A percentile compares a stretch with the other conserved stretches of the same genome.
Evolutionary conservation across 2,888 invertebrate genomes (phyloP).

Genomic region (Melanargia galathea): DNA sequence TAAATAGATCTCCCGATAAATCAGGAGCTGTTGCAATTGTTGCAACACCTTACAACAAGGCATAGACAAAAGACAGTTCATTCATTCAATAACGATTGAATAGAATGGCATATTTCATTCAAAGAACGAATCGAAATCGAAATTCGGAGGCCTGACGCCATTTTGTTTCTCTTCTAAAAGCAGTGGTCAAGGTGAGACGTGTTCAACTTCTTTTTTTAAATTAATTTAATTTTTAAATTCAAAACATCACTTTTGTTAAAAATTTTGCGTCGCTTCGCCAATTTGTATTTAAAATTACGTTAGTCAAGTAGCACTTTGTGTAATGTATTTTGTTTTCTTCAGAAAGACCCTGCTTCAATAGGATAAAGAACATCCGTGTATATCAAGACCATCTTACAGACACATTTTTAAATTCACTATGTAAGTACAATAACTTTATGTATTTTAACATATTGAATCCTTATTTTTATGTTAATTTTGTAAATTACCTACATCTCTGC

Average conservation of each 20-base stretch:
- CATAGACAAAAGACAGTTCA: background rate
- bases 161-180: slow-evolving; percentile 60
- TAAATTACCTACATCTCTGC: background rate
- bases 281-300: background rate
- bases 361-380: slow-evolving; percentile 49
- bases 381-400: slow-evolving; percentile 57
- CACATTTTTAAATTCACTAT: slow-evolving; percentile 51
- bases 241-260: background rate
- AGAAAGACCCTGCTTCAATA: slow-evolving; percentile 70
- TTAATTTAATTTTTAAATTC: slow-evolving; percentile 14
- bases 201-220: slow-evolving; percentile 26
- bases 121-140: background rate
- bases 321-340: slow-evolving; percentile 45
- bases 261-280: background rate
- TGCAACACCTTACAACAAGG: background rate
- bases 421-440: slow-evolving; percentile 55
- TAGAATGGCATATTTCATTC: background rate
- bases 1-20: too few species aligned
- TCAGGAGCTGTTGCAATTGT: too few species aligned
- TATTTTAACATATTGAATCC: slow-evolving; percentile 19
- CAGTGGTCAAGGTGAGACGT: slow-evolving; percentile 78
- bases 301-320: background rate
- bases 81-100: too few species aligned
- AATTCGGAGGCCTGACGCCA: slow-evolving; percentile 16
- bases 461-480: slow-evolving; percentile 1